A percentile compares a stretch with the other conserved stretches of the same genome.
phyloP scores from a whole-genome alignment of 2,113 vertebrate genomes.

The Gopherus evgoodei region DNA sequence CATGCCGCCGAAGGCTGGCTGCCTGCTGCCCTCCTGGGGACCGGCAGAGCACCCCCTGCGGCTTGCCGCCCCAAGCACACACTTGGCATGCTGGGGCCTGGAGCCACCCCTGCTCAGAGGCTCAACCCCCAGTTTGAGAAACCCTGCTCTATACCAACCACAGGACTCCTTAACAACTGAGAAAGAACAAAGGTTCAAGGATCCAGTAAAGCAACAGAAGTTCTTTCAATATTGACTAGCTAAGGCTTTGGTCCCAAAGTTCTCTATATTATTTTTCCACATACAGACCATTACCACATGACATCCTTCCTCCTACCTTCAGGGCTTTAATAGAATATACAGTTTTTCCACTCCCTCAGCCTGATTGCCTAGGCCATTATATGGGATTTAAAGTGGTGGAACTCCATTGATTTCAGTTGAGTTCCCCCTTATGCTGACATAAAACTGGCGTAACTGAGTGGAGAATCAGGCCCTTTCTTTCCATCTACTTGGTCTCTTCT shows the following conservation, averaged over 20 bases:
- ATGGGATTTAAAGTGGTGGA: fast-evolving
- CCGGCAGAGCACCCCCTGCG: too few relatives aligned
- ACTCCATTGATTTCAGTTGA: background rate
- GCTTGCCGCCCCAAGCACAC: too few relatives aligned
- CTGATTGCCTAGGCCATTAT: background rate
- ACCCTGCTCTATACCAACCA: background rate
- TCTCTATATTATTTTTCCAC: background rate
- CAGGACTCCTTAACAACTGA: background rate
- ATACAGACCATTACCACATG: background rate
- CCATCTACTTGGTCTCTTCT: background rate
- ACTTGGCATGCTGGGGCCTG: too few relatives aligned
- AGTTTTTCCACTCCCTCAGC: background rate
- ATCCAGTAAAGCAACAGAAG: background rate
- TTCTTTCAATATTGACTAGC: background rate
- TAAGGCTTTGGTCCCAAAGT: background rate
- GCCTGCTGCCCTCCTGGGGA: too few relatives aligned
- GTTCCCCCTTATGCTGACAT: background rate
- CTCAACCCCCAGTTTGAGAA: too few relatives aligned
- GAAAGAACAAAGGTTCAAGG: background rate
- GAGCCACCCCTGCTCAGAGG: too few relatives aligned
- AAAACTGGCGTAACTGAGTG: background rate
- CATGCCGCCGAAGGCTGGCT: too few relatives aligned
- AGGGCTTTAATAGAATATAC: background rate
- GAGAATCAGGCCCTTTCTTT: background rate
- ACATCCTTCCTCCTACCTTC: background rate